phyloP scores from a whole-genome alignment of 2,113 vertebrate species.

The Heterotis niloticus region DNA sequence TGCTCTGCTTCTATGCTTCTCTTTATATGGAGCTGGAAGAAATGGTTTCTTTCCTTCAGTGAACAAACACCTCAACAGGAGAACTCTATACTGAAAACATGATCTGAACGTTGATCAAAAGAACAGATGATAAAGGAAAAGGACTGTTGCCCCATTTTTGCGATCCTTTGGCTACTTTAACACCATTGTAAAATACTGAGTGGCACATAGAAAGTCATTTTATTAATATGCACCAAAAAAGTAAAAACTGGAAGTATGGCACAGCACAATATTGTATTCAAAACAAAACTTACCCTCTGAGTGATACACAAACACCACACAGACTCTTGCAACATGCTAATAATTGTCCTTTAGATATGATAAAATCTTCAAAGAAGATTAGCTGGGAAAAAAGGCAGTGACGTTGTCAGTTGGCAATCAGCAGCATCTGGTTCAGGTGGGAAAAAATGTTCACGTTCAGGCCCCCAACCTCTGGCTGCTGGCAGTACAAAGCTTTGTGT shows the following conservation, averaged over 20 bases:
- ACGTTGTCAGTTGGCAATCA: conserved; percentile 35
- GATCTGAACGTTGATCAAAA: not conserved
- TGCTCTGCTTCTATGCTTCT: not conserved
- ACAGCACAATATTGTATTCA: conserved; percentile 23
- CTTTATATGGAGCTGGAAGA: not conserved
- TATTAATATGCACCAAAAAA: conserved; percentile 43
- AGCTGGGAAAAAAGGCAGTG: conserved; percentile 47
- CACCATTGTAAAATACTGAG: not conserved
- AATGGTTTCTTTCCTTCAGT: not conserved
- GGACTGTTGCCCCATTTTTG: not conserved
- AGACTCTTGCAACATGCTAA: not conserved
- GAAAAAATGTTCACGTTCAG: not conserved
- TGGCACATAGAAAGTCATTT: conserved; percentile 42
- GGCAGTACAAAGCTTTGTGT: not conserved
- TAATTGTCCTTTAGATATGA: conserved; percentile 31
- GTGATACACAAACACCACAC: conserved; percentile 4
- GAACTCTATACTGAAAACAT: not conserved
- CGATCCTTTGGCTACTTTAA: not conserved
- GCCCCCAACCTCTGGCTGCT: not conserved
- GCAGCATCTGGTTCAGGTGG: conserved; percentile 49
- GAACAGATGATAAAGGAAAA: not conserved
- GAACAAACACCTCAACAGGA: not conserved
- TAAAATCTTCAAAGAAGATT: conserved; percentile 25
- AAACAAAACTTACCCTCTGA: not conserved
- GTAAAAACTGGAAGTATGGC: conserved; percentile 36